A percentile compares a stretch with the other conserved stretches of the same genome.
Conservation (phyloP, 2,113 vertebrate genomes). For the Sinocyclocheilus maitianheensis region DNA sequence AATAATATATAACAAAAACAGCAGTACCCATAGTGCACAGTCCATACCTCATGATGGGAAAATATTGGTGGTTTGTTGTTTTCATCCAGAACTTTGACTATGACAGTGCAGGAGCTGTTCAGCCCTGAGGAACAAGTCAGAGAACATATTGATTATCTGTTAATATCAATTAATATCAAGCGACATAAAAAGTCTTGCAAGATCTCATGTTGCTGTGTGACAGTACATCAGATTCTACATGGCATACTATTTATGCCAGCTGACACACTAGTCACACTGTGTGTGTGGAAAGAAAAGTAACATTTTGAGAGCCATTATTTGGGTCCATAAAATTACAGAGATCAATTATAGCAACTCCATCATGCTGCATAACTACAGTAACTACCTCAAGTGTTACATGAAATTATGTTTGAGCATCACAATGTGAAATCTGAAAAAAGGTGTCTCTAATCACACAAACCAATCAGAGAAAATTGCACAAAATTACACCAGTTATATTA, state of each 20-base stretch:
- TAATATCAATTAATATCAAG: constrained; percentile 36
- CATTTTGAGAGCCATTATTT: not conserved
- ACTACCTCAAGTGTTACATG: not conserved
- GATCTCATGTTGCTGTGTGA: not conserved
- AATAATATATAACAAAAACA: not conserved
- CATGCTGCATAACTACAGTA: not conserved
- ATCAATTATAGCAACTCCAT: not conserved
- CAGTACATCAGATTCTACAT: not conserved
- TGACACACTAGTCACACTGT: not conserved
- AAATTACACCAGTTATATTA: not conserved
- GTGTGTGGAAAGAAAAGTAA: not conserved
- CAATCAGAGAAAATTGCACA: not conserved
- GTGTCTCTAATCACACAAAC: not conserved
- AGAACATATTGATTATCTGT: constrained; percentile 60
- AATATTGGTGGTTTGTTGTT: constrained; percentile 76
- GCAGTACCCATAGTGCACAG: not conserved
- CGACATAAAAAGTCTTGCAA: not conserved
- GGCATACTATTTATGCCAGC: not conserved
- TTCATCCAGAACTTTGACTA: constrained; percentile 63
- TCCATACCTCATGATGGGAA: constrained; percentile 72
- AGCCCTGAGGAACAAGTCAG: constrained; percentile 63
- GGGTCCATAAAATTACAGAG: not conserved
- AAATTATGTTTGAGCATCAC: not conserved
- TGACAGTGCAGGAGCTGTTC: constrained; percentile 64
- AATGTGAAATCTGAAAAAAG: not conserved